Evolutionary conservation across 2,113 vertebrate genomes (phyloP).

Genomic region (Eira barbara): DNA sequence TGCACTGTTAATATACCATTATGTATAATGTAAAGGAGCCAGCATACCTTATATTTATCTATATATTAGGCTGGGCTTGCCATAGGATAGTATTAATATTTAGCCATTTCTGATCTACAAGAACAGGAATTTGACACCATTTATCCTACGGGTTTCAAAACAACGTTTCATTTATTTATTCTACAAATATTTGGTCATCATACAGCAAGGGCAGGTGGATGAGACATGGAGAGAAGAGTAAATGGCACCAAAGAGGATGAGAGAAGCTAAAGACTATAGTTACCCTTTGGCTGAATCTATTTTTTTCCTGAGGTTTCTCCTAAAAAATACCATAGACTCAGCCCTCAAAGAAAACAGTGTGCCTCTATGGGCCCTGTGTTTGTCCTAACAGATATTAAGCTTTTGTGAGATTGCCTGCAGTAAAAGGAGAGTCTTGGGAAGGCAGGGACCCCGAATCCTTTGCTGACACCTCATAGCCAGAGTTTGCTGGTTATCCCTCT

Average conservation of each 20-base stretch:
- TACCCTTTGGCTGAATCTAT: not conserved
- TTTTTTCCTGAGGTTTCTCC: not conserved
- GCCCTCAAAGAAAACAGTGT: not conserved
- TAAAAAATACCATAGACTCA: not conserved
- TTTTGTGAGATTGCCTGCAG: not conserved
- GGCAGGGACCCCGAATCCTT: not conserved
- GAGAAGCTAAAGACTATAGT: not conserved
- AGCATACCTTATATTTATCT: not conserved
- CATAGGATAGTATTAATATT: not conserved
- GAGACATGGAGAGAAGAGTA: not conserved
- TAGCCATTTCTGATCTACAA: not conserved
- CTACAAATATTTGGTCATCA: not conserved
- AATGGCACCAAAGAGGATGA: not conserved
- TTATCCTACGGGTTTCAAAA: not conserved
- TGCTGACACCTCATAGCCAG: not conserved
- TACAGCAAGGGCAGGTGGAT: not conserved
- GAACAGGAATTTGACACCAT: not conserved
- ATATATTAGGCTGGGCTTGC: not conserved
- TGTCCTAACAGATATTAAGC: not conserved
- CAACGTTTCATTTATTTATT: not conserved
- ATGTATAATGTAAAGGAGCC: not conserved
- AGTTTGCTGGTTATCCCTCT: not conserved
- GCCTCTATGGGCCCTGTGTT: not conserved
- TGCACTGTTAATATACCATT: not conserved
- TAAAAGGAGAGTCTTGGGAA: not conserved